These are phyloP conservation scores for Carposina sasakii DNA, from an alignment of 1,140 invertebrate genomes.

Conservation along the genomic window DNA sequence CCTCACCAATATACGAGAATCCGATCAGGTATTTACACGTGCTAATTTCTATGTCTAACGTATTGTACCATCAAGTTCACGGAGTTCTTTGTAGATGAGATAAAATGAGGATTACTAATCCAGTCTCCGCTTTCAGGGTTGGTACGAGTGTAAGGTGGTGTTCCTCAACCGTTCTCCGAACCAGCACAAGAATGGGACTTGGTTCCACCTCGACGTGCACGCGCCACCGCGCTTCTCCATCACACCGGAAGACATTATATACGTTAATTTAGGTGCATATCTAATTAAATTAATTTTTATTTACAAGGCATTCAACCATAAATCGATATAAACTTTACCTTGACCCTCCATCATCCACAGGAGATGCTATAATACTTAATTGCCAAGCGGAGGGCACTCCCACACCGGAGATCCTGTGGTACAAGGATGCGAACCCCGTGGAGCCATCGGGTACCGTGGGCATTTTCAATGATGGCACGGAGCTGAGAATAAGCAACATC, in stretches of 20 bases:
- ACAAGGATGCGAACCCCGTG: constrained; percentile 91
- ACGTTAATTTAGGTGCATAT: constrained; percentile 93
- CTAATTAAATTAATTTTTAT: too few species aligned
- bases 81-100: too few species aligned
- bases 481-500: constrained; percentile 91
- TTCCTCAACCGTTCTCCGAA: constrained; percentile 95
- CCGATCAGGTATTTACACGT: constrained; percentile 78
- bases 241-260: constrained; percentile 94
- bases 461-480: constrained; percentile 93
- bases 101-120: too few species aligned
- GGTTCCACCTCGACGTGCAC: constrained; percentile 97
- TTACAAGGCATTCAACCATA: too few species aligned
- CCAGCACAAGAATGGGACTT: constrained; percentile 92
- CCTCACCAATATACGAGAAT: constrained; percentile 92
- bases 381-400: constrained; percentile 96
- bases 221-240: constrained; percentile 93
- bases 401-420: constrained; percentile 92
- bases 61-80: too few species aligned
- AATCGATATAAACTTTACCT: background rate
- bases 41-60: too few species aligned
- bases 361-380: constrained; percentile 94
- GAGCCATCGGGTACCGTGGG: constrained; percentile 88
- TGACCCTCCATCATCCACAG: constrained; percentile 52
- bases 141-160: constrained; percentile 97
- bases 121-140: constrained; percentile 83